These are phyloP conservation scores for Esox masquinongy DNA, from an alignment of 2,797 vertebrate species.

Conservation along the genomic window DNA sequence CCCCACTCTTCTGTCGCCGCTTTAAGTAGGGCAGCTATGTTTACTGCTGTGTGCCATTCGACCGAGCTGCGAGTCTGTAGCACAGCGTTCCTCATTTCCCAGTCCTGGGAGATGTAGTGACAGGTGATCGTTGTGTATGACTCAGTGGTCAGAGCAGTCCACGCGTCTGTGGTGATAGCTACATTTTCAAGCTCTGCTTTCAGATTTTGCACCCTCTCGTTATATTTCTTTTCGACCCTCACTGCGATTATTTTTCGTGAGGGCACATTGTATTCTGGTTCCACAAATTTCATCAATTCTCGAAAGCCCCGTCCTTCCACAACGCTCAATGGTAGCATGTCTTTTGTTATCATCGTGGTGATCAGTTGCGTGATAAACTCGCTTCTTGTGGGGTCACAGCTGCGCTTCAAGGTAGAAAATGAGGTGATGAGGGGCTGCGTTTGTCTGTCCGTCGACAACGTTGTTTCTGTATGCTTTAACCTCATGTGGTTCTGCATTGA, in stretches of 20 bases:
- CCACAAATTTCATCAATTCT: background rate
- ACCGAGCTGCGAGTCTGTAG: background rate
- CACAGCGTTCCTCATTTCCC: background rate
- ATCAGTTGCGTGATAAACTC: background rate
- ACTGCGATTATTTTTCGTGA: background rate
- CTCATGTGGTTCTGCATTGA: too few relatives aligned
- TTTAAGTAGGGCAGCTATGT: background rate
- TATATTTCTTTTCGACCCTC: background rate
- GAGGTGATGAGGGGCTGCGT: background rate
- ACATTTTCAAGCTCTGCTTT: background rate
- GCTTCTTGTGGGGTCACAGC: constrained; percentile 2
- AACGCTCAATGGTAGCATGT: constrained; percentile 3
- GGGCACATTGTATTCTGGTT: constrained; percentile 3
- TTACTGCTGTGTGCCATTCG: background rate
- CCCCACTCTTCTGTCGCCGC: background rate
- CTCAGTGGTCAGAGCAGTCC: too few relatives aligned
- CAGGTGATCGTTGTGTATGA: too few relatives aligned
- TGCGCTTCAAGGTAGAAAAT: background rate
- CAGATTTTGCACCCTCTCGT: background rate
- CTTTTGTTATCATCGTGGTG: background rate
- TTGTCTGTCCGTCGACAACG: background rate
- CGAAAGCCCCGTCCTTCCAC: background rate
- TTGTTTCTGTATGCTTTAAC: too few relatives aligned
- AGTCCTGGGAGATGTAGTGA: too few relatives aligned
- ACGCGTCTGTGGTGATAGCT: too few relatives aligned